These are phyloP conservation scores for Dunckerocampus dactyliophorus DNA, from an alignment of 2,113 vertebrate species.

Conservation along the genomic window DNA sequence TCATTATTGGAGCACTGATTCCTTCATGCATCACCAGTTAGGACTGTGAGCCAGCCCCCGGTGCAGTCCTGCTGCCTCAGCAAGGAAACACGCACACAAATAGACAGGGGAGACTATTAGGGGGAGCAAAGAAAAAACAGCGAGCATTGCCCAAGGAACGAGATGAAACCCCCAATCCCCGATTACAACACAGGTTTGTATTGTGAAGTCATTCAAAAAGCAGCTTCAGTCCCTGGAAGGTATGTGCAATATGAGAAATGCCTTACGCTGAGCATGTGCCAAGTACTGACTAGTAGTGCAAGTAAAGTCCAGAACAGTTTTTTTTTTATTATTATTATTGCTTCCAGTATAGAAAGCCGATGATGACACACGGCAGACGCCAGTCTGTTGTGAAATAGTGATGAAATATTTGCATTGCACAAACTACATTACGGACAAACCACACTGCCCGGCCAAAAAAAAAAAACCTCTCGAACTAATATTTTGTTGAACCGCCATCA, in stretches of 20 bases:
- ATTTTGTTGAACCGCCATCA: neutral
- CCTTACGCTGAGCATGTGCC: neutral
- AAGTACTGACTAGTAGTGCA: constrained; percentile 4
- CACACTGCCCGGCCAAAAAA: neutral
- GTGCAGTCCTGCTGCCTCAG: constrained; percentile 55
- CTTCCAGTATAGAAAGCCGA: constrained; percentile 31
- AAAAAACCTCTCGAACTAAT: neutral
- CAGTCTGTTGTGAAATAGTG: constrained; percentile 35
- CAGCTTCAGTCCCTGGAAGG: neutral
- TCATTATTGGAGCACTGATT: constrained; percentile 62
- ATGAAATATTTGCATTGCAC: constrained; percentile 38
- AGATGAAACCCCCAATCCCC: neutral
- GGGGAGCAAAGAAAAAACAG: too few relatives aligned
- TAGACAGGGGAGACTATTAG: constrained; percentile 2
- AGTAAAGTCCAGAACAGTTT: constrained; percentile 2
- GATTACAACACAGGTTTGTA: constrained; percentile 14
- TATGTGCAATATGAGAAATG: neutral
- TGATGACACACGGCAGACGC: constrained; percentile 29
- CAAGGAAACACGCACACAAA: constrained; percentile 32
- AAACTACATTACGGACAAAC: constrained; percentile 12
- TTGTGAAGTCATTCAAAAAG: constrained; percentile 14
- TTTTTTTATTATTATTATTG: neutral
- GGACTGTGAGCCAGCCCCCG: constrained; percentile 29
- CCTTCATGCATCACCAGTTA: constrained; percentile 59
- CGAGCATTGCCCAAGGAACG: constrained; percentile 5